These are phyloP conservation scores for Magallana ariakensis DNA, from an alignment of 1,140 invertebrate species.

Conservation along the genomic window DNA sequence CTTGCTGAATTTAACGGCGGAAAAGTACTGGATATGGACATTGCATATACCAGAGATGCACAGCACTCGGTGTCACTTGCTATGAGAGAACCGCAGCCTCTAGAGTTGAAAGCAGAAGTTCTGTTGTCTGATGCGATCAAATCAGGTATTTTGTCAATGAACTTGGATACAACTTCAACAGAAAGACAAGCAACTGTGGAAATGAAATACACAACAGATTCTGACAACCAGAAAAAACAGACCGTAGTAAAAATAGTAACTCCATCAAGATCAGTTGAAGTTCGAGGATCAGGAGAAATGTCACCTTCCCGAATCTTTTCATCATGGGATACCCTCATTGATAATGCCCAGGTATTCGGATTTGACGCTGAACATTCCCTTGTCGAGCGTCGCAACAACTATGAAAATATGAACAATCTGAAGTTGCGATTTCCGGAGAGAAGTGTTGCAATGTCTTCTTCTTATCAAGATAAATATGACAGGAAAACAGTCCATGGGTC, in stretches of 20 bases:
- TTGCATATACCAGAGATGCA: slow-evolving; percentile 60
- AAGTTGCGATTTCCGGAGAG: slow-evolving; percentile 61
- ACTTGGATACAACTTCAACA: slow-evolving; percentile 61
- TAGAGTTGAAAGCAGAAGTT: slow-evolving; percentile 47
- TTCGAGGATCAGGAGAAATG: slow-evolving; percentile 45
- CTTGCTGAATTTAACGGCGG: slow-evolving; percentile 56
- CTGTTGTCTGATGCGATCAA: neutral
- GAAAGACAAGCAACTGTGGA: slow-evolving; percentile 58
- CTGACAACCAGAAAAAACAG: slow-evolving; percentile 1
- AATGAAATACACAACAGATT: neutral
- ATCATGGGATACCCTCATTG: slow-evolving; percentile 37
- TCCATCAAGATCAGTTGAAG: slow-evolving; percentile 37
- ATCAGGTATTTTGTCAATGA: slow-evolving; percentile 50
- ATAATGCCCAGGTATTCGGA: slow-evolving; percentile 46
- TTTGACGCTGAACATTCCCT: slow-evolving; percentile 25
- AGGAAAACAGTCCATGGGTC: slow-evolving; percentile 45
- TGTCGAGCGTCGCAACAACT: slow-evolving; percentile 7
- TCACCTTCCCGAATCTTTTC: slow-evolving; percentile 26
- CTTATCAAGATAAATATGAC: slow-evolving; percentile 29
- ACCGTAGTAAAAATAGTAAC: slow-evolving; percentile 36
- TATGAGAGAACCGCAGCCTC: slow-evolving; percentile 56
- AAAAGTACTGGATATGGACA: slow-evolving; percentile 63
- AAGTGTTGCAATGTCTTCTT: slow-evolving; percentile 58
- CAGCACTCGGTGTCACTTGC: slow-evolving; percentile 59
- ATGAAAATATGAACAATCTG: slow-evolving; percentile 14